Evolutionary conservation across 2,888 invertebrate genomes (phyloP).

Genomic region (Papilio gigon): DNA sequence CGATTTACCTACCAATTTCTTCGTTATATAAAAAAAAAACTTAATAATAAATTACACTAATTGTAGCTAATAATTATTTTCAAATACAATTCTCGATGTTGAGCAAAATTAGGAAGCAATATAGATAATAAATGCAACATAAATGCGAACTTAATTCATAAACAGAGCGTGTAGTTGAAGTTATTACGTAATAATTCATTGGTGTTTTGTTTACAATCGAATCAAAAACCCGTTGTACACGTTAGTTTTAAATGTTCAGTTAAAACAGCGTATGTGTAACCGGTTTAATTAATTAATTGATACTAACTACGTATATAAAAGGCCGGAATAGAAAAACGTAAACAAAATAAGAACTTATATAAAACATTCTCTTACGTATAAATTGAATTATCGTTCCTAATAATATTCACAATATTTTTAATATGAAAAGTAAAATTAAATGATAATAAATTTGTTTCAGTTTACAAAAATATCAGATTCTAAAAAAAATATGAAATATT

Average conservation of each 20-base stretch:
- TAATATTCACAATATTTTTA: slow-evolving; percentile 17
- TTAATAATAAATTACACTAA: slow-evolving; percentile 49
- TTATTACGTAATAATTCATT: slow-evolving; percentile 67
- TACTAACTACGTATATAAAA: slow-evolving; percentile 39
- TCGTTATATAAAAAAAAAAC: slow-evolving; percentile 19
- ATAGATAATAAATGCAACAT: slow-evolving; percentile 59
- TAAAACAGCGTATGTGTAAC: too few species aligned
- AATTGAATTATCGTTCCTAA: slow-evolving; percentile 5
- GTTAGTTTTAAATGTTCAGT: too few species aligned
- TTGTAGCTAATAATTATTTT: slow-evolving; percentile 52
- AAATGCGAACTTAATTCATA: slow-evolving; percentile 61
- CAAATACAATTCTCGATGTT: slow-evolving; percentile 52
- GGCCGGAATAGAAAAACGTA: slow-evolving; percentile 39
- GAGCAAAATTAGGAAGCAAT: slow-evolving; percentile 65
- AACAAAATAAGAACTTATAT: slow-evolving; percentile 35
- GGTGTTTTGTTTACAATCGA: slow-evolving; percentile 59
- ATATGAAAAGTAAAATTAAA: neutral
- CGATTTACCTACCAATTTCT: slow-evolving; percentile 26
- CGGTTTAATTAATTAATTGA: too few species aligned
- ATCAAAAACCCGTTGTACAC: too few species aligned
- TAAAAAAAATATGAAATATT: too few species aligned
- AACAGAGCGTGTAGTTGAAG: slow-evolving; percentile 52
- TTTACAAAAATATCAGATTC: too few species aligned
- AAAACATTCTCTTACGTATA: slow-evolving; percentile 42
- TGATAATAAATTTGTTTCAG: neutral